Evolutionary conservation across 2,797 vertebrate genomes (phyloP).

Genomic region (Cichlasoma orientale): DNA sequence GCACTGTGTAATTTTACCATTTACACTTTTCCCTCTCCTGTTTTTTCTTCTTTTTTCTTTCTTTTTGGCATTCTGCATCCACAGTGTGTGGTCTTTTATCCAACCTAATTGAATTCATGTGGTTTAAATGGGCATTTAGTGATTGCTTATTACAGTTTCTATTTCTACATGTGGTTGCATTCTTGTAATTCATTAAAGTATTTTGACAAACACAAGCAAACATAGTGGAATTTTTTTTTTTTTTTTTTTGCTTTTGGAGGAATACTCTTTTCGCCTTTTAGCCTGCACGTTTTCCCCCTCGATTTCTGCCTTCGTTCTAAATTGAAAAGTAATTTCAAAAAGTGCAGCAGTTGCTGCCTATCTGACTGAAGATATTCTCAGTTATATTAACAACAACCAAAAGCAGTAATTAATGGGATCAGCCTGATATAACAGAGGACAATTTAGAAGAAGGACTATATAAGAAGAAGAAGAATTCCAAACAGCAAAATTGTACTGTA

Average conservation of each 20-base stretch:
- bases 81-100: neutral
- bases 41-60: neutral
- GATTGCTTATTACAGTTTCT: neutral
- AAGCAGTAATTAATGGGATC: neutral
- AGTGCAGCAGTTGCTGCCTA: slow-evolving; percentile 6
- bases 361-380: slow-evolving; percentile 16
- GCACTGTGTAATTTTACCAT: neutral
- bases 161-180: slow-evolving; percentile 8
- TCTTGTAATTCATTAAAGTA: neutral
- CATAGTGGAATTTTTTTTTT: neutral
- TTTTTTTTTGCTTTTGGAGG: neutral
- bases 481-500: neutral
- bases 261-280: neutral
- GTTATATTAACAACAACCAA: neutral
- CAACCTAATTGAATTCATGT: slow-evolving; percentile 2
- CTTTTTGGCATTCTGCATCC: neutral
- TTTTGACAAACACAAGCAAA: neutral
- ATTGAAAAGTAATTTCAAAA: slow-evolving; percentile 6
- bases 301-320: neutral
- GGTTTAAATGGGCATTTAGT: slow-evolving; percentile 20
- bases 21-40: neutral
- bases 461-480: neutral
- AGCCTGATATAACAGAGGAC: neutral
- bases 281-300: neutral
- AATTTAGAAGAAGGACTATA: neutral